Conservation (phyloP, 2,113 vertebrate genomes). For the Phalacrocorax brasilianus region DNA sequence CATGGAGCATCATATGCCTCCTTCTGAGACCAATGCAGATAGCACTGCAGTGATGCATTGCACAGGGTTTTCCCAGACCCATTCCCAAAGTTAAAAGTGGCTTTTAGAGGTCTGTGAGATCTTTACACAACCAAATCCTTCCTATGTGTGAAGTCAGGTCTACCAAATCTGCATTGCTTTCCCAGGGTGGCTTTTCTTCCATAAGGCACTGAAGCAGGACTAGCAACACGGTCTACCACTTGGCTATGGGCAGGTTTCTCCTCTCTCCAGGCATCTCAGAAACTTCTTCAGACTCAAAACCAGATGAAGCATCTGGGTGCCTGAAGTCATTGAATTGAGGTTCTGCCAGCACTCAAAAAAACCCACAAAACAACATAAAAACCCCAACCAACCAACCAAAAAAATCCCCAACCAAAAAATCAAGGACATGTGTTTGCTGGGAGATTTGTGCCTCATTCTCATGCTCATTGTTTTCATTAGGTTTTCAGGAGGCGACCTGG, state of each 20-base stretch:
- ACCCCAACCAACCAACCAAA: not conserved
- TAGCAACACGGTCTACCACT: not conserved
- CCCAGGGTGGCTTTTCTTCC: not conserved
- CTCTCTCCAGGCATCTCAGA: not conserved
- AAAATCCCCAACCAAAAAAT: not conserved
- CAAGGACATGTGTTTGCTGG: not conserved
- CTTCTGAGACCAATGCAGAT: not conserved
- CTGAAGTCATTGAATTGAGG: not conserved
- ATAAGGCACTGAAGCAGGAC: not conserved
- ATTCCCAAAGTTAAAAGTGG: not conserved
- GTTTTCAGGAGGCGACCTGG: not conserved
- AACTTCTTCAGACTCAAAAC: not conserved
- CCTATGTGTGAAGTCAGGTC: not conserved
- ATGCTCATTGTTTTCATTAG: not conserved
- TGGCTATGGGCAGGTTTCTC: not conserved
- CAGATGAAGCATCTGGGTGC: not conserved
- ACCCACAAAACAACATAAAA: no score
- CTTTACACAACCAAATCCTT: not conserved
- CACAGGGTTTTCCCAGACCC: not conserved
- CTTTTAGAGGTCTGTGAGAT: not conserved
- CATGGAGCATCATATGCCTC: fast-evolving
- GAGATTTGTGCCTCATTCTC: not conserved
- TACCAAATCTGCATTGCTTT: not conserved
- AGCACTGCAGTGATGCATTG: not conserved
- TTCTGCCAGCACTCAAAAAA: not conserved